These are phyloP conservation scores for Rhadina sibilatrix DNA, from an alignment of 2,113 vertebrate species.

Conservation along the genomic window DNA sequence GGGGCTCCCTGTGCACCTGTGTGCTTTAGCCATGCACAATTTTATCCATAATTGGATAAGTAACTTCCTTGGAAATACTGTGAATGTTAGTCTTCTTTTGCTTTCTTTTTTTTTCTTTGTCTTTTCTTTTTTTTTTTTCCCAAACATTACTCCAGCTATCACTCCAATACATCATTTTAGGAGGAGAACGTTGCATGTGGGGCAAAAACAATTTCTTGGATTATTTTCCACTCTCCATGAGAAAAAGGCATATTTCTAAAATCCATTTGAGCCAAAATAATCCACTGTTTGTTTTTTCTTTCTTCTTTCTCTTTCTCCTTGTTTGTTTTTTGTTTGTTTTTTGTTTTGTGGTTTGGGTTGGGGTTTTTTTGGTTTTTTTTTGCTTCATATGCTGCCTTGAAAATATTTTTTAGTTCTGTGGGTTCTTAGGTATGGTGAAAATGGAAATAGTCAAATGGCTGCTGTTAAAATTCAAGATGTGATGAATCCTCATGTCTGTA, in stretches of 20 bases:
- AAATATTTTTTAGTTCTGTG: neutral
- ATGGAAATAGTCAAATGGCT: neutral
- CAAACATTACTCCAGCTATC: neutral
- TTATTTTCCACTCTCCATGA: neutral
- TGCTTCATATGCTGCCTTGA: neutral
- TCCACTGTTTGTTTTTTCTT: neutral
- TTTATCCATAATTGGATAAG: neutral
- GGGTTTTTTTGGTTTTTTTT: no score
- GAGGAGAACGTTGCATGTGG: neutral
- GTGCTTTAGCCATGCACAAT: neutral
- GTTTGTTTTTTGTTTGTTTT: no score
- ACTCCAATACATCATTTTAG: neutral
- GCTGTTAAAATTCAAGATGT: neutral
- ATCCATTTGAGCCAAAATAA: neutral
- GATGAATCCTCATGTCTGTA: neutral
- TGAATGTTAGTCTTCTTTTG: neutral
- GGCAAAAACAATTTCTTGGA: neutral
- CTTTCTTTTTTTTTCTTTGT: neutral
- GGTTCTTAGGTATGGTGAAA: neutral
- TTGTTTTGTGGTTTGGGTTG: no score
- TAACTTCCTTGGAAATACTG: neutral
- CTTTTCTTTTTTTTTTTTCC: no score
- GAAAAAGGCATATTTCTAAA: neutral
- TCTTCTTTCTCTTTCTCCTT: accelerated
- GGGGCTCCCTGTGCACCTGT: neutral